Evolutionary conservation across 2,888 invertebrate genomes (phyloP).

Genomic region (Watsonalla cultraria): DNA sequence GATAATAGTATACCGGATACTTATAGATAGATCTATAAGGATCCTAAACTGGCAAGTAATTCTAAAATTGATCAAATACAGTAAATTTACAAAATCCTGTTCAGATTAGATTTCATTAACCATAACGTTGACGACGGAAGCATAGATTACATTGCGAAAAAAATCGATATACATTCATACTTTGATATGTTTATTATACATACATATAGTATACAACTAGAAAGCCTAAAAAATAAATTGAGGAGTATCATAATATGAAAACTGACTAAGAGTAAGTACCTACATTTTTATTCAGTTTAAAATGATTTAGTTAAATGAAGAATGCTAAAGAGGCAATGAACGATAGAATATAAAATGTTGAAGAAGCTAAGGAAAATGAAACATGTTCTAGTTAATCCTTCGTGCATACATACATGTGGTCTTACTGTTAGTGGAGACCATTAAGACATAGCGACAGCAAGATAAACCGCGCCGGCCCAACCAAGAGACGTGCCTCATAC

Average conservation of each 20-base stretch:
- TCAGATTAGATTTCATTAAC: background rate
- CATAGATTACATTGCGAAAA: background rate
- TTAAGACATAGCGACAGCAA: slow-evolving; percentile 54
- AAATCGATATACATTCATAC: background rate
- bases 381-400: slow-evolving; percentile 41
- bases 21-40: slow-evolving; percentile 11
- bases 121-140: background rate
- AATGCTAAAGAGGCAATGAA: slow-evolving; percentile 2
- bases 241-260: too few relatives aligned
- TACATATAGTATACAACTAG: too few relatives aligned
- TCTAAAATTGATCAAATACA: slow-evolving; percentile 1
- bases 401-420: slow-evolving; percentile 57
- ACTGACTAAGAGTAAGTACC: too few relatives aligned
- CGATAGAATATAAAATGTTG: slow-evolving; percentile 4
- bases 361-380: slow-evolving; percentile 10
- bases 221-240: too few relatives aligned
- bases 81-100: background rate
- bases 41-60: slow-evolving; percentile 1
- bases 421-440: slow-evolving; percentile 55
- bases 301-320: too few relatives aligned
- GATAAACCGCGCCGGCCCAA: slow-evolving; percentile 56
- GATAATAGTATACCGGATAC: slow-evolving; percentile 16
- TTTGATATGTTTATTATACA: background rate
- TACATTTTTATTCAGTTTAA: too few relatives aligned
- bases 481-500: slow-evolving; percentile 63